Evolutionary conservation across 1,140 invertebrate species (phyloP).

Genomic region (Drosophila kohkoa): DNA sequence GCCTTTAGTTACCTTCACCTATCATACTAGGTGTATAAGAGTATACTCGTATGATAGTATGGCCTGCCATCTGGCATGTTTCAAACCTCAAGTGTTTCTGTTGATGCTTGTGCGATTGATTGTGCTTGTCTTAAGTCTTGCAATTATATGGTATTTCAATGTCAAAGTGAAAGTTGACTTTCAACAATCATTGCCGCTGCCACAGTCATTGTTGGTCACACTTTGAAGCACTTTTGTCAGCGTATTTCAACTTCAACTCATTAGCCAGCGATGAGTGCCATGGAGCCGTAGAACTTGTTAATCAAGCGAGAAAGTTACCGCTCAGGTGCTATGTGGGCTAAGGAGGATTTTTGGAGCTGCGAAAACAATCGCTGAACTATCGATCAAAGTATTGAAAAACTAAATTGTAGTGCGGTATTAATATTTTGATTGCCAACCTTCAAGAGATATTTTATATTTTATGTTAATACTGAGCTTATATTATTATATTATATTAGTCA

Average conservation of each 20-base stretch:
- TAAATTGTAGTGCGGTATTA: too few relatives aligned
- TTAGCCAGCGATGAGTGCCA: slow-evolving; percentile 60
- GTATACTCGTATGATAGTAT: slow-evolving; percentile 10
- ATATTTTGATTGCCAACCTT: too few relatives aligned
- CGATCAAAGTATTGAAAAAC: too few relatives aligned
- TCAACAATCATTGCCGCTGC: slow-evolving; percentile 27
- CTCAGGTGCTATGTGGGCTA: background rate
- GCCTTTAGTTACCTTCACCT: slow-evolving; percentile 61
- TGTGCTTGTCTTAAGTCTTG: slow-evolving; percentile 35
- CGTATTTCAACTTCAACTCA: slow-evolving; percentile 70
- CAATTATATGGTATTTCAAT: slow-evolving; percentile 81
- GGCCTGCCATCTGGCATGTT: slow-evolving; percentile 35
- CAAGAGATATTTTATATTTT: too few relatives aligned
- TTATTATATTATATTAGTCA: too few relatives aligned
- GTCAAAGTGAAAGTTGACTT: slow-evolving; percentile 84
- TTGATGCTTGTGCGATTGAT: slow-evolving; percentile 9
- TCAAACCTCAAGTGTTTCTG: slow-evolving; percentile 21
- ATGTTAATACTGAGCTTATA: too few relatives aligned
- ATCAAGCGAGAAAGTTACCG: slow-evolving; percentile 79
- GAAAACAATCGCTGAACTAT: too few relatives aligned
- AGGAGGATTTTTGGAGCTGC: too few relatives aligned
- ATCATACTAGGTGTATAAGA: slow-evolving; percentile 4
- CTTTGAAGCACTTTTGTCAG: slow-evolving; percentile 35
- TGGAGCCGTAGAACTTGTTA: slow-evolving; percentile 75
- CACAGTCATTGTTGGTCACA: slow-evolving; percentile 15